These are phyloP conservation scores for Panurus biarmicus DNA, from an alignment of 2,113 vertebrate species.

Conservation along the genomic window DNA sequence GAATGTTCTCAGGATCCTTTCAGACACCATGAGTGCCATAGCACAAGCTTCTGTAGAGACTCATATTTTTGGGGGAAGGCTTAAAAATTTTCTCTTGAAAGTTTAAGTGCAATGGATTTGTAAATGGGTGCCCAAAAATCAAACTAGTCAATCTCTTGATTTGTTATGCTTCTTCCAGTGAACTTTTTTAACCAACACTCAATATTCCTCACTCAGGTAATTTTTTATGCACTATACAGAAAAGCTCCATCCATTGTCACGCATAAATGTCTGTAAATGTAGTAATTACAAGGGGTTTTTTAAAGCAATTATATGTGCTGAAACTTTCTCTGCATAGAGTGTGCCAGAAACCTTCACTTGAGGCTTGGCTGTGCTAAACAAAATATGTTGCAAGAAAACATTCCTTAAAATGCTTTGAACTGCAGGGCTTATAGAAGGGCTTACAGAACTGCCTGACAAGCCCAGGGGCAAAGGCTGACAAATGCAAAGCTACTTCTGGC, in stretches of 20 bases:
- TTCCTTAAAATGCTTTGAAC: slow-evolving; percentile 2
- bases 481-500: not conserved
- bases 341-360: not conserved
- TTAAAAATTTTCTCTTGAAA: not conserved
- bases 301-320: not conserved
- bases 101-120: not conserved
- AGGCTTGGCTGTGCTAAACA: not conserved
- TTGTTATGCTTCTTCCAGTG: not conserved
- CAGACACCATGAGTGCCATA: not conserved
- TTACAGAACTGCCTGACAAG: not conserved
- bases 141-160: not conserved
- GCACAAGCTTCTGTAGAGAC: not conserved
- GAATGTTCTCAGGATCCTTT: not conserved
- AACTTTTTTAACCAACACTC: not conserved
- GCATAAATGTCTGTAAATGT: not conserved
- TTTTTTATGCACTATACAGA: not conserved
- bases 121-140: not conserved
- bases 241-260: not conserved
- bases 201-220: not conserved
- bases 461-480: not conserved
- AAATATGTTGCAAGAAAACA: slow-evolving; percentile 16
- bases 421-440: not conserved
- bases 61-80: not conserved
- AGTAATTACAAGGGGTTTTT: rapidly evolving
- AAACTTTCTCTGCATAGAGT: not conserved